Evolutionary conservation across 2,113 vertebrate genomes (phyloP), one percentile per base, ranked within the genome.

Genomic region (Aythya baeri): DNA sequence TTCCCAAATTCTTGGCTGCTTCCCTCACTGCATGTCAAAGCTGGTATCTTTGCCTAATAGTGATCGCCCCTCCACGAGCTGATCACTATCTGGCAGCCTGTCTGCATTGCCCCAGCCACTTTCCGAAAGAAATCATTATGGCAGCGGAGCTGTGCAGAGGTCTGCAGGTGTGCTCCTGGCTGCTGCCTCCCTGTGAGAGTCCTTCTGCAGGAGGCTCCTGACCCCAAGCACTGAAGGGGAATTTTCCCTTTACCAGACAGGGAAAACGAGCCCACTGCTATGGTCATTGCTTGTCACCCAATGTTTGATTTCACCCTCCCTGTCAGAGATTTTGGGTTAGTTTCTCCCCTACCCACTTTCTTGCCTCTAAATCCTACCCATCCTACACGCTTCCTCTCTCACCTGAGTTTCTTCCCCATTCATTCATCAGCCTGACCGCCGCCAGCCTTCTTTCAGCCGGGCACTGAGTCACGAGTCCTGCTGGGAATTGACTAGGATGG

Each of bases 41-140:
- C 97, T 88, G 95, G 97, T 93, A 66, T 88, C 86, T 94, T 72
- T 81, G 90, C 96, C 93, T 89, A 67, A 38, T 29, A 62, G 85
- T 61, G 91, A 96, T 94, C 91, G 83, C 78, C 94, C 78, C 62
- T 96, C 46, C 14, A n/a, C 9, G 26, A 76, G 93, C 68, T 71
- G 97, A 97, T 97, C 79, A 7, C 32, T 43, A 55, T 65, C 96
- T 98, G 97, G 97, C 95, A 67, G 83, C 63, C 21, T 76, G 95
- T 97, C 96, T 50, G 89, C 75, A 50, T 72, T 95, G 84, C 95
- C 85, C 77, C 90, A 86, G 73, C 65, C 16, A 2, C 89, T 74
- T 41, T 82, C 89, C 86, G 78, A 82, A 93, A 83, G 95, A 98
- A 98, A 98, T 97, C 97, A 97, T 97, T 94, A 97, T 31, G 27